Evolutionary conservation across 2,113 vertebrate genomes (phyloP).

Genomic region (Psophia crepitans): DNA sequence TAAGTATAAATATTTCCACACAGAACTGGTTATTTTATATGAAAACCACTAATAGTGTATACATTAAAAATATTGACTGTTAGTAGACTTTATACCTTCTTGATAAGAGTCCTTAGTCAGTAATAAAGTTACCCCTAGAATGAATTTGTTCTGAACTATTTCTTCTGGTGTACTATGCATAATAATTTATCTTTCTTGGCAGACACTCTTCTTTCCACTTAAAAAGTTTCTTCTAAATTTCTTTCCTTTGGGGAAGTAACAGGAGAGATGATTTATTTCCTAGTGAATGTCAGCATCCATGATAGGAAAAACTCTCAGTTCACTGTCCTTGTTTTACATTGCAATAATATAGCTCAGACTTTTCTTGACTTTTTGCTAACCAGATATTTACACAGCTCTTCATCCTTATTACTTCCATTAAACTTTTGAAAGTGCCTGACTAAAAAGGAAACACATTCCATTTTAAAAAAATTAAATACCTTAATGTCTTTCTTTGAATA

Average conservation of each 20-base stretch:
- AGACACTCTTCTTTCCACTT: background rate
- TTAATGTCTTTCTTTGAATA: background rate
- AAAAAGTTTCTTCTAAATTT: background rate
- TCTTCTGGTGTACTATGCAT: background rate
- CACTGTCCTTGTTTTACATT: background rate
- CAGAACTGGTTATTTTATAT: background rate
- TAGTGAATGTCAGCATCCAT: background rate
- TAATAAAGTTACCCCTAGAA: background rate
- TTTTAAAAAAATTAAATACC: accelerated
- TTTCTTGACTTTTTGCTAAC: background rate
- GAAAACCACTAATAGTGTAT: background rate
- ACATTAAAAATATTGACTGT: background rate
- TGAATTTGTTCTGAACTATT: background rate
- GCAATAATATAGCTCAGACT: background rate
- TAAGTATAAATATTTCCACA: background rate
- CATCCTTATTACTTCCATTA: background rate
- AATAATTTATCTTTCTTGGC: background rate
- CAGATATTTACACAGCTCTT: background rate
- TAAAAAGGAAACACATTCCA: background rate
- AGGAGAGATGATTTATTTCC: background rate
- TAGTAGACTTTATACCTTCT: background rate
- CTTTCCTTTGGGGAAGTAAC: background rate
- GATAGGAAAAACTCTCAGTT: background rate
- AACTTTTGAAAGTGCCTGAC: background rate
- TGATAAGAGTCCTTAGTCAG: background rate